Conservation (phyloP, 2,797 vertebrate genomes). For the Antennarius maculatus region DNA sequence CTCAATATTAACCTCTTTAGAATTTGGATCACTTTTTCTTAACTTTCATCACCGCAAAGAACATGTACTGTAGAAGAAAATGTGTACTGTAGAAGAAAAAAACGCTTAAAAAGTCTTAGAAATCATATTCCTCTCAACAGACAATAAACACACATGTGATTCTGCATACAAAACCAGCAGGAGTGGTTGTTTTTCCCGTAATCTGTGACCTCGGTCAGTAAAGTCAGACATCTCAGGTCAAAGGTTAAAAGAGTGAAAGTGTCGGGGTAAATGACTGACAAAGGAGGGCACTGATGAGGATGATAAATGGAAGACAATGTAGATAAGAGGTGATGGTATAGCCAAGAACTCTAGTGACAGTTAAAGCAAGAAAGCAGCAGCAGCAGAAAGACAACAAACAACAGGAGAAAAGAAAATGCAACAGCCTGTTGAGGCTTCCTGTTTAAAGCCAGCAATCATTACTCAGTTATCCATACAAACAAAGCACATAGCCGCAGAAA, state of each 20-base stretch:
- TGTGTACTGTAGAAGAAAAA: no score
- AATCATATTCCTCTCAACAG: no score
- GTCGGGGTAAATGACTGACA: slow-evolving; percentile 27
- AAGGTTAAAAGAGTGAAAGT: slow-evolving; percentile 12
- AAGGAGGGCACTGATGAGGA: slow-evolving; percentile 44
- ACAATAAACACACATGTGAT: no score
- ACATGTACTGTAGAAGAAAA: no score
- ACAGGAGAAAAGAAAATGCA: not conserved
- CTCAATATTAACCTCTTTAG: no score
- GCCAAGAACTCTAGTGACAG: slow-evolving; percentile 8
- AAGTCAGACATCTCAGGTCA: no score
- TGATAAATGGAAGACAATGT: slow-evolving; percentile 43
- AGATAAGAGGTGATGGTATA: slow-evolving; percentile 3
- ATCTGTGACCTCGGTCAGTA: no score
- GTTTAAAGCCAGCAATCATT: slow-evolving; percentile 20
- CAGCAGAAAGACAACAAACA: slow-evolving; percentile 6
- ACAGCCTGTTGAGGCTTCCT: slow-evolving; percentile 1
- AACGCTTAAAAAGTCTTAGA: no score
- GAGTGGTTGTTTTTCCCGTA: no score
- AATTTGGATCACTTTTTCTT: no score
- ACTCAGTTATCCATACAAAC: slow-evolving; percentile 21
- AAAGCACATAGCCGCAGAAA: slow-evolving; percentile 6
- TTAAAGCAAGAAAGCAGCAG: not conserved
- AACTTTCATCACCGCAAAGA: no score
- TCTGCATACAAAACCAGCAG: no score